A percentile compares a stretch with the other conserved stretches of the same genome.
These are phyloP conservation scores for Melanotaenia maccullochi DNA, from an alignment of 2,797 vertebrate species.

Conservation along the genomic window DNA sequence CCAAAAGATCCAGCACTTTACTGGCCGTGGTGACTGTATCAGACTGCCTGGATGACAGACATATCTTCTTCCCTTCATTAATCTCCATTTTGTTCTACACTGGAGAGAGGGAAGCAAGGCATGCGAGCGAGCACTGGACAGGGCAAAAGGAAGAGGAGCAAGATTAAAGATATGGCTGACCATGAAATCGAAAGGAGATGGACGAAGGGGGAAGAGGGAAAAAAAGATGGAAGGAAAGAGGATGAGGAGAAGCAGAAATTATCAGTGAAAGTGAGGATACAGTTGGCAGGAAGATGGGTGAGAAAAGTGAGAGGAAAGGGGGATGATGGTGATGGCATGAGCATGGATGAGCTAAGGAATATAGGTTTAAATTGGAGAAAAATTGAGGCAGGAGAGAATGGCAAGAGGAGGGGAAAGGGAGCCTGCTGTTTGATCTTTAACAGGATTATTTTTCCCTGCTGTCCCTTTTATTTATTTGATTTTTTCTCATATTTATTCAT, in stretches of 20 bases:
- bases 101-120: conserved; percentile 52
- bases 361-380: conserved; percentile 65
- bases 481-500: conserved; percentile 78
- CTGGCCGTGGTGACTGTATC: conserved; percentile 61
- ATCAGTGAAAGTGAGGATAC: conserved; percentile 48
- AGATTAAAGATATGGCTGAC: conserved; percentile 75
- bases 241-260: conserved; percentile 35
- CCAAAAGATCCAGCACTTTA: conserved; percentile 57
- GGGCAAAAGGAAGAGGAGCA: conserved; percentile 48
- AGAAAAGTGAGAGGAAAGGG: conserved; percentile 25
- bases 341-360: conserved; percentile 44
- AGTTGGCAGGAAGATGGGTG: conserved; percentile 37
- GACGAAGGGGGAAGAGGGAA: conserved; percentile 37
- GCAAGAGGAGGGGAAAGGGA: conserved; percentile 49
- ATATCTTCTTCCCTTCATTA: conserved; percentile 79
- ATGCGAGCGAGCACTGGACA: conserved; percentile 37
- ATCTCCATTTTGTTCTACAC: conserved; percentile 83
- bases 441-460: conserved; percentile 80
- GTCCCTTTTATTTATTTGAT: conserved; percentile 81
- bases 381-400: conserved; percentile 50
- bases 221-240: conserved; percentile 44
- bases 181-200: conserved; percentile 69
- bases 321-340: conserved; percentile 28
- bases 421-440: conserved; percentile 82
- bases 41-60: conserved; percentile 78